phyloP scores from a whole-genome alignment of 2,113 vertebrate species.

The Rallus limicola region DNA sequence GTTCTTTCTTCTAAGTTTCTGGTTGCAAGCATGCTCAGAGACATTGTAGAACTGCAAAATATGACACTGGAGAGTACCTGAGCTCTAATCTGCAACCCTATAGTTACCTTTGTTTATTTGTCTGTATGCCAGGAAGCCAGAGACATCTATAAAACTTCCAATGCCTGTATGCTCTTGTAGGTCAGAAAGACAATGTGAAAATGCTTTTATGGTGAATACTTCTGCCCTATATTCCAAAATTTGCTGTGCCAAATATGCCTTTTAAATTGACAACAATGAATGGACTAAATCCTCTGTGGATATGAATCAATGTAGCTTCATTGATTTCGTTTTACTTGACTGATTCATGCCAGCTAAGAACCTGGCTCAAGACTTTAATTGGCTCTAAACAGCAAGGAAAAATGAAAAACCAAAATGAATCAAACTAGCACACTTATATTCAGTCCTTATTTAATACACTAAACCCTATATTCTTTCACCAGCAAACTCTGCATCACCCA shows the following conservation, averaged over 20 bases:
- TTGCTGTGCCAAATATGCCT: not conserved
- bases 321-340: constrained; percentile 40
- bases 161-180: not conserved
- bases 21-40: not conserved
- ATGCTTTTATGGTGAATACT: not conserved
- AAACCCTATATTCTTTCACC: not conserved
- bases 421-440: not conserved
- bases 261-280: constrained; percentile 1
- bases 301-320: constrained; percentile 1
- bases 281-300: not conserved
- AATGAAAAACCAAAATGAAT: constrained; percentile 18
- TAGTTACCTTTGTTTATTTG: constrained; percentile 14
- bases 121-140: not conserved
- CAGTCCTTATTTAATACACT: not conserved
- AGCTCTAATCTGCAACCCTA: not conserved
- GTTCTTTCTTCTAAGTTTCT: not conserved
- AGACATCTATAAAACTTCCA: not conserved
- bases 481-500: not conserved
- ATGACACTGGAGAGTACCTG: not conserved
- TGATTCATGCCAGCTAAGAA: constrained; percentile 12
- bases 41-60: not conserved
- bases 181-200: constrained; percentile 12
- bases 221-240: not conserved
- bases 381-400: not conserved
- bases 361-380: not conserved